phyloP scores from a whole-genome alignment of 2,797 vertebrate species.

The Astyanax mexicanus region DNA sequence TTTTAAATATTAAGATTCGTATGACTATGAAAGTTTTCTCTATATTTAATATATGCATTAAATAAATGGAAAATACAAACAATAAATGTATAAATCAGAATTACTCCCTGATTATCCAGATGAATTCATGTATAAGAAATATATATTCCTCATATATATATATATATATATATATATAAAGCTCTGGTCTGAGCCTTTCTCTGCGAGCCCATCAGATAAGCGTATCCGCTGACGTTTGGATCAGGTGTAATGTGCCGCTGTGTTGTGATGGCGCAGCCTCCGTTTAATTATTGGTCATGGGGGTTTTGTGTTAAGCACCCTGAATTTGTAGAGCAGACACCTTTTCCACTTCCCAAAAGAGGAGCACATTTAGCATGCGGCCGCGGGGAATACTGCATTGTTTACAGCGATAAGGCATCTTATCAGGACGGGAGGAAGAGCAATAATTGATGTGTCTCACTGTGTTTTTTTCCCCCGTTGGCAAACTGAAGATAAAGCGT shows the following conservation, averaged over 20 bases:
- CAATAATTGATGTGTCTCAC: constrained; percentile 77
- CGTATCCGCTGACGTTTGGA: constrained; percentile 1
- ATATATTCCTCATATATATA: not conserved
- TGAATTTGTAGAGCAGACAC: constrained; percentile 57
- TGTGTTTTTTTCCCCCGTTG: constrained; percentile 60
- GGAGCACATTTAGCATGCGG: constrained; percentile 50
- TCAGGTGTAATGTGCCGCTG: not conserved
- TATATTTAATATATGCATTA: too few species aligned
- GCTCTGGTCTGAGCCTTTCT: not conserved
- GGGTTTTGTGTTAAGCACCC: constrained; percentile 52
- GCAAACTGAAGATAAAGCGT: constrained; percentile 55
- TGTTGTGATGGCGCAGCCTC: constrained; percentile 41
- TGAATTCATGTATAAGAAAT: too few species aligned
- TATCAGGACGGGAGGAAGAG: constrained; percentile 67
- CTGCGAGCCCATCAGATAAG: constrained; percentile 14
- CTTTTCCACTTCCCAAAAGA: constrained; percentile 54
- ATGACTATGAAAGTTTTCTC: too few species aligned
- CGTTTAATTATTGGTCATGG: constrained; percentile 58
- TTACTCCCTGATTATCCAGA: not conserved
- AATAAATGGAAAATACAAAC: too few species aligned
- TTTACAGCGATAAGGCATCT: constrained; percentile 83
- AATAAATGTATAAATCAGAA: too few species aligned
- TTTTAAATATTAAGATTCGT: too few species aligned
- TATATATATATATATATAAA: not conserved
- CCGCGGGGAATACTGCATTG: constrained; percentile 67